Base-by-base conservation (phyloP, 2,888 invertebrate species). In the Microplitis manilae region DNA sequence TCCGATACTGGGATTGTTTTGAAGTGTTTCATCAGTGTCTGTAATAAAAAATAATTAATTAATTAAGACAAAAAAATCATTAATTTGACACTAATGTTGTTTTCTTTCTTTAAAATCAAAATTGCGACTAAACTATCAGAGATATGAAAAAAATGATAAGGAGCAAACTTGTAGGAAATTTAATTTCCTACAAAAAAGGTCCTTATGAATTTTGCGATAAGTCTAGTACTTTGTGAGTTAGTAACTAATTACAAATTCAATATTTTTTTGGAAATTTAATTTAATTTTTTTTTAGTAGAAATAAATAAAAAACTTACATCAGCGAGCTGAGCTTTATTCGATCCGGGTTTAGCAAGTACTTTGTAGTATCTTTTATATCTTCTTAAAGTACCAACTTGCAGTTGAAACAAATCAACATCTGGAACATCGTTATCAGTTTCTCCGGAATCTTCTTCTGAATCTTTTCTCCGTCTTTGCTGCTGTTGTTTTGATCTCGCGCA, bases 1-100 rank as follows among this genome's bases (percentile, higher is more conserved):
- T 98, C 98, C 86, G 95, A 95, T 13, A 98, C 96, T 62, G 96
- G 97, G 90, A 98, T 96, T 78, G 97, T 95, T 91, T 96, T 96
- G 91, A 98, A 98, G 91, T 98, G 98, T 89, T 97, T 96, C 92
- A 96, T 96, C 74, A 98, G 93, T 74, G 95, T 94, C 98, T 98
- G 93, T 39, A 94, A 94, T 72, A 69, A n/a, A 79, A 79, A 77
- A 41, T 59, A 13, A 62, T 62, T 75, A 59, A 79, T 69, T 68
- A 79, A 77, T 74, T 62, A 60, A 72, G 71, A 4, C 6, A 1
- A 0, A 17, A 39, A 41, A 90, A 50, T 64, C 40, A n/a, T 77
- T 64, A 15, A 64, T 72, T n/a, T 40, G 39, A n/a, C 15, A 59
- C 15, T 41, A 4, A 4, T 30, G 2, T 30, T 30, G 4, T 30